Evolutionary conservation across 1,140 invertebrate genomes (phyloP), one percentile per base, ranked within the genome.

Genomic region (Tribolium castaneum): DNA sequence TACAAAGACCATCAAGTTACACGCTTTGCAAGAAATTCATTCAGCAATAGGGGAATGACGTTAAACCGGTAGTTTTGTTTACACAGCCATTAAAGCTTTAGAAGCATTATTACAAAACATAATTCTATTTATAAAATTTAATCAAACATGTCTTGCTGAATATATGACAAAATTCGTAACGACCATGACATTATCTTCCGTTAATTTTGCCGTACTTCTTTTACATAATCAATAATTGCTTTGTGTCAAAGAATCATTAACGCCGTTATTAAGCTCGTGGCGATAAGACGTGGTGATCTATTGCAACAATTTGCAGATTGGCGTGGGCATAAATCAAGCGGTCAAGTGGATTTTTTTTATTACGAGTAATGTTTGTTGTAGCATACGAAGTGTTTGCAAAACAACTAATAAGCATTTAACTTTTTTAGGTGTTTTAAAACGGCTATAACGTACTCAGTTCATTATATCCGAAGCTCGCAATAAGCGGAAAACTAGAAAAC

Each of bases 71-170:
- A 25, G 54, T 59, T 22, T 59, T 59, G 22, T 59, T 59, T 59
- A 30, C 54, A 25, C 19, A 59, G 7, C 54, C 54, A 59, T 59
- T 59, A 59, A 59, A 19, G 6, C 22, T 45, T 25, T 6, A 59
- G 22, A n/a, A 22, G 5, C 6, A n/a, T 59, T 22, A 59, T 59
- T 59, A 59, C 16, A n/a, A 22, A 45, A 45, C 39, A 45, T 45
- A 45, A 45, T 22, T n/a, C 54, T 59, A 59, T 59, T 59, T 59
- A 59, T 59, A 59, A 59, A 45, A 59, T 59, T 52, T 52, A 59
- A 59, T 59, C 54, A 59, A 59, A 59, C 54, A 59, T 59, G 6
- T n/a, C 22, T 22, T 59, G 13, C 7, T 30, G 16, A 14, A 59
- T 12, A 59, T 19, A 25, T 59, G 54, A 22, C 54, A 22, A 59